Base-by-base conservation (phyloP, 1,140 invertebrate genomes). In the Macrobrachium nipponense region DNA sequence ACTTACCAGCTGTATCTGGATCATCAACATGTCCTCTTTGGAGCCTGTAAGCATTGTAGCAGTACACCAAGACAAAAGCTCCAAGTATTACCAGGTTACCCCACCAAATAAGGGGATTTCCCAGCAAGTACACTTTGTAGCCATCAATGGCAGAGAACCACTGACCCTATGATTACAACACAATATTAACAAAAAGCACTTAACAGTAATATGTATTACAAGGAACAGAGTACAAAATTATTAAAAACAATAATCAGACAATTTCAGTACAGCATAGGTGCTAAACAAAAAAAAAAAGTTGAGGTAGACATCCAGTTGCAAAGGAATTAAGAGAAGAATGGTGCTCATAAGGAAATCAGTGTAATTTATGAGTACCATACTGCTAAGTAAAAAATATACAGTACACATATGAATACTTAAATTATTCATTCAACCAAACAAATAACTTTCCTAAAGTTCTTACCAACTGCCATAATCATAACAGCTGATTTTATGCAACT, bases 21-120 rank as follows among this genome's bases (percentile, higher is more conserved):
- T 87, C 85, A 58, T 77, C 70, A 15, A 23, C 11, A 0, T n/a
- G 43, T 20, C 88, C 87, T 23, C 87, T 61, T 68, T 89, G 80
- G 7, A 36, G 58, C 17, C 81, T 62, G 27, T 79, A 85, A 44
- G 75, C 60, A 86, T 88, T 87, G 77, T 87, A 76, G 64, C 95
- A 89, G 89, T 95, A 97, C 12, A 97, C 90, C 4, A 94, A 18
- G 11, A 96, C 89, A 91, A 97, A 98, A 61, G 96, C 59, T n/a
- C 92, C 86, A 89, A 97, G 93, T 88, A 98, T 94, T 3, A 94
- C 89, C 18, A 99, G 92, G 90, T 98, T 98, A 14, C 93, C 92
- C 97, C 97, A 99, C 97, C 97, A 99, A 85, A 99, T 97, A 7
- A 99, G 92, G 11, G 98, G 98, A 92, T 99, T 99, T 4, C 98